A percentile compares a stretch with the other conserved stretches of the same genome.
These are phyloP conservation scores for Ranitomeya imitator DNA, from an alignment of 2,113 vertebrate genomes.

Conservation along the genomic window DNA sequence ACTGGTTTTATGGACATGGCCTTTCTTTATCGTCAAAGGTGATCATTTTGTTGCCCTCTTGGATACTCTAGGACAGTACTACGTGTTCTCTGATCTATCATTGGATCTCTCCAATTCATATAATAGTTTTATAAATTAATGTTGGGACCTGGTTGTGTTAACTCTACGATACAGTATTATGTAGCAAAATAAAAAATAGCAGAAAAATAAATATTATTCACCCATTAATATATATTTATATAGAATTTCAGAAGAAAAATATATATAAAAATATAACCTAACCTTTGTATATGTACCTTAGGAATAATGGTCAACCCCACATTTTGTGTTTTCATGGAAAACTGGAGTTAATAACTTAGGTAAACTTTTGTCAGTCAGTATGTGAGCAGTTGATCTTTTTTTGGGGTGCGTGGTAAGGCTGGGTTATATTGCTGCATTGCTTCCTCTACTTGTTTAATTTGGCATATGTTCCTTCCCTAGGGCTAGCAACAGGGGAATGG, in stretches of 20 bases:
- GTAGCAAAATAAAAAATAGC: background rate
- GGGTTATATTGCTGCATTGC: conserved; percentile 22
- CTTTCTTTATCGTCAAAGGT: background rate
- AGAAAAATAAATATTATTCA: background rate
- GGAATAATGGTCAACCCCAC: background rate
- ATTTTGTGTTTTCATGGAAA: background rate
- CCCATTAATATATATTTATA: background rate
- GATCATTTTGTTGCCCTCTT: background rate
- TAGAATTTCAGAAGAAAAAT: no score
- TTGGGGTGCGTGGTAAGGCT: background rate
- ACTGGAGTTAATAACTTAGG: background rate
- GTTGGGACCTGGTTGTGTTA: background rate
- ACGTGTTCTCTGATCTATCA: background rate
- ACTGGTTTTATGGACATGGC: background rate
- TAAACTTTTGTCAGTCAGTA: background rate
- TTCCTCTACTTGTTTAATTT: conserved; percentile 52
- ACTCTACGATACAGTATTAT: background rate
- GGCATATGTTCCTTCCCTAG: conserved; percentile 25
- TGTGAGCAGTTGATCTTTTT: conserved; percentile 6
- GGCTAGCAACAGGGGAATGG: conserved; percentile 40
- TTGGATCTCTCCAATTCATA: background rate
- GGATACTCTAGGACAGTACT: background rate
- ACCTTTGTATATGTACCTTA: no score
- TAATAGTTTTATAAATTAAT: background rate
- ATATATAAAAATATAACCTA: no score